Evolutionary conservation across 2,797 vertebrate species (phyloP).

Genomic region (Myotis findleyi): DNA sequence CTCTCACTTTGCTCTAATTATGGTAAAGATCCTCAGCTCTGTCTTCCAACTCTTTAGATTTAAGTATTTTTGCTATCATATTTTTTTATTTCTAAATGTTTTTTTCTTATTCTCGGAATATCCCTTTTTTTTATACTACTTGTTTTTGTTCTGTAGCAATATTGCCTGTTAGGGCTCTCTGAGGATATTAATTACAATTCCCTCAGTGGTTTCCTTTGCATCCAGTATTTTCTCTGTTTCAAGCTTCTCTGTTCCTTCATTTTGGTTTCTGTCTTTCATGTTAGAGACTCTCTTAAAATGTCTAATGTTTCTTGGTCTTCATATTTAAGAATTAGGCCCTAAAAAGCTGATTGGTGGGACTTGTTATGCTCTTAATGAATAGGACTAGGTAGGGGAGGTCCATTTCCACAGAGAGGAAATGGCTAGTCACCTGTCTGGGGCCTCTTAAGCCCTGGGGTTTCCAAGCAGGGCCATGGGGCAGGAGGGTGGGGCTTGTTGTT

Average conservation of each 20-base stretch:
- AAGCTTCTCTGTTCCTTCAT: background rate
- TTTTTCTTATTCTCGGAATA: background rate
- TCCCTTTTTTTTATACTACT: background rate
- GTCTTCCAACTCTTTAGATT: background rate
- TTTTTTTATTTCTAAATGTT: slow-evolving; percentile 7
- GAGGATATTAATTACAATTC: background rate
- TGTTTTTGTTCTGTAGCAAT: slow-evolving; percentile 20
- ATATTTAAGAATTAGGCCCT: background rate
- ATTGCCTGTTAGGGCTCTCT: background rate
- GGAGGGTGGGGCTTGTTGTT: background rate
- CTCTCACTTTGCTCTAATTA: background rate
- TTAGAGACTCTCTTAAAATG: background rate
- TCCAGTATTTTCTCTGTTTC: background rate
- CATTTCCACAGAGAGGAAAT: background rate
- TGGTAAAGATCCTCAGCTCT: background rate
- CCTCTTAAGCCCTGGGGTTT: background rate
- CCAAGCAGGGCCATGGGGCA: background rate
- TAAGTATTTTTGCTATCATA: background rate
- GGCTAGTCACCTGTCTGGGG: background rate
- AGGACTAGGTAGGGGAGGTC: background rate
- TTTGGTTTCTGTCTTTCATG: slow-evolving; percentile 5
- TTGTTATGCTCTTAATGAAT: background rate
- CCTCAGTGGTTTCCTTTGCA: background rate
- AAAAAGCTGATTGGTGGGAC: background rate
- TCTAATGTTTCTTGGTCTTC: slow-evolving; percentile 37